Base-by-base conservation (phyloP, 2,888 invertebrate genomes). In the Dicranocentrus wangi region DNA sequence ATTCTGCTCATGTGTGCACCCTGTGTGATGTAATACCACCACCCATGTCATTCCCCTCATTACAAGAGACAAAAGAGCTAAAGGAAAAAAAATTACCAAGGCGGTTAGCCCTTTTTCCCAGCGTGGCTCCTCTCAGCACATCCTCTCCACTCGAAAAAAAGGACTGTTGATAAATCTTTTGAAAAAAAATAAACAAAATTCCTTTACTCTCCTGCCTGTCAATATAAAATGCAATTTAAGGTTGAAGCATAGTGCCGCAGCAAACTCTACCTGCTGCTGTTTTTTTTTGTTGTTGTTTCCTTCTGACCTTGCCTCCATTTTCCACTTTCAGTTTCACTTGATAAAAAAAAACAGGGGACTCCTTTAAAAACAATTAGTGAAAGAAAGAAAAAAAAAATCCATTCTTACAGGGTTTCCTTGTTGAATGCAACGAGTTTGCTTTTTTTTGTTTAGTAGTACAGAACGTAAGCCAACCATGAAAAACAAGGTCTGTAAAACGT, bases 1-100 rank as follows among this genome's bases (percentile, higher is more conserved):
- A n/a, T n/a, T n/a, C n/a, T n/a, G n/a, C n/a, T n/a, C n/a, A n/a
- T n/a, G n/a, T n/a, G n/a, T n/a, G n/a, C n/a, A n/a, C n/a, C n/a
- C n/a, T n/a, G n/a, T n/a, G 53, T 76, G 58, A 76, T 76, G 68
- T 66, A 76, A 58, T 76, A 32, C 69, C 69, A 75, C 81, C 81
- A 81, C 81, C 81, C 81, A 81, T 81, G 75, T 69, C 75, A 81
- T 69, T 75, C 69, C n/a, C 42, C 81, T 81, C 75, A 75, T 81
- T 81, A 75, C 51, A 65, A 28, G n/a, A 78, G 70, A 60, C 63
- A 63, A 69, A 65, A 53, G 51, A 53, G 3, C 21, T 23, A 68
- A 23, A 53, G 60, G 47, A 70, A 32, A 27, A 68, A 69, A 42
- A 51, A n/a, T 5, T 5, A 51, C 3, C 60, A 55, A 72, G 63